Conservation (phyloP, 2,888 invertebrate species). For the Salticus scenicus region DNA sequence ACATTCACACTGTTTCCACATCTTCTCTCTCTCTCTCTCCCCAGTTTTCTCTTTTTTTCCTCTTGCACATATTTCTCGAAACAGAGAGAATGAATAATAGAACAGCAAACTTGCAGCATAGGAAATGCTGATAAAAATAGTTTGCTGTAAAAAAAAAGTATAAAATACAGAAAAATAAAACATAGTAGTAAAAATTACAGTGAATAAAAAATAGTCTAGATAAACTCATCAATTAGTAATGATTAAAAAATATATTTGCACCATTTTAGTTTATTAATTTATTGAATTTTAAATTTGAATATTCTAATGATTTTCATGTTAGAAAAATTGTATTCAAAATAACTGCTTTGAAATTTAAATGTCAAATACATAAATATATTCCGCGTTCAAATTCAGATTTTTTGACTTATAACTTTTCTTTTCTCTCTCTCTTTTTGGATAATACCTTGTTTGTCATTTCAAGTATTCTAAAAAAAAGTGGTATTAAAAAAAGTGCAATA, state of each 20-base stretch:
- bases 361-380: background rate
- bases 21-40: too few relatives aligned
- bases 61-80: background rate
- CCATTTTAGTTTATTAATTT: background rate
- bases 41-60: too few relatives aligned
- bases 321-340: background rate
- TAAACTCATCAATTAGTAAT: too few relatives aligned
- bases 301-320: background rate
- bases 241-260: too few relatives aligned
- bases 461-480: too few relatives aligned
- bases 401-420: too few relatives aligned
- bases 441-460: too few relatives aligned
- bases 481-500: too few relatives aligned
- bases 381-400: too few relatives aligned
- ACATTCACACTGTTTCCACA: too few relatives aligned
- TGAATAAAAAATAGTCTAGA: too few relatives aligned
- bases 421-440: too few relatives aligned
- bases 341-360: background rate
- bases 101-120: background rate
- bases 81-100: slow-evolving; percentile 19
- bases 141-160: background rate
- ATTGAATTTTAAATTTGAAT: background rate
- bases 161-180: background rate
- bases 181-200: background rate
- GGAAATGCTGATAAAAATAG: background rate